Conservation (phyloP, 1,140 invertebrate species). For the Solenopsis fugax region DNA sequence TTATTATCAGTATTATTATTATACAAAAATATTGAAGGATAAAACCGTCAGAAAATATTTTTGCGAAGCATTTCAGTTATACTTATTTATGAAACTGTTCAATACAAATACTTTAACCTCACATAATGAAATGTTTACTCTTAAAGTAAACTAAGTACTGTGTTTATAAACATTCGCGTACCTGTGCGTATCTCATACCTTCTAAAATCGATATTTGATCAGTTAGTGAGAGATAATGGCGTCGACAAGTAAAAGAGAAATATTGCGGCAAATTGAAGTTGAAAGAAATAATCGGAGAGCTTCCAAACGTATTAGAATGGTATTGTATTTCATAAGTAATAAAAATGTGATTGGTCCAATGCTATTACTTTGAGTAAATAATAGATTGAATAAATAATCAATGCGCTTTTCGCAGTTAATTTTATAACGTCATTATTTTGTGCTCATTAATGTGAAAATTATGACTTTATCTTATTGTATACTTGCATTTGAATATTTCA, state of each 20-base stretch:
- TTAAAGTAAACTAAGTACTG: not conserved
- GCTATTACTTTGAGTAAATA: not conserved
- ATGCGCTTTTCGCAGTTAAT: not conserved
- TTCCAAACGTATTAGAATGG: not conserved
- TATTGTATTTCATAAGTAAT: slow-evolving; percentile 24
- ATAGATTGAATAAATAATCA: no score
- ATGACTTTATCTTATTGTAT: not conserved
- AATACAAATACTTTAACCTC: not conserved
- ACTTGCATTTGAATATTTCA: not conserved
- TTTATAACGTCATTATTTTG: not conserved
- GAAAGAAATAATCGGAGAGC: not conserved
- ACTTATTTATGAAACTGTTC: not conserved
- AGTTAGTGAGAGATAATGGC: not conserved
- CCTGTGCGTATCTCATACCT: no score
- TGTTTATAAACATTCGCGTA: slow-evolving; percentile 1
- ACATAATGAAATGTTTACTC: not conserved
- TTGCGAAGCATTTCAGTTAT: not conserved
- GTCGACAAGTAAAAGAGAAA: not conserved
- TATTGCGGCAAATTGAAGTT: no score
- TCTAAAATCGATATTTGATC: not conserved
- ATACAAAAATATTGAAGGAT: not conserved
- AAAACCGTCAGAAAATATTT: not conserved
- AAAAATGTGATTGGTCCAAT: not conserved
- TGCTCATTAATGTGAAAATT: not conserved
- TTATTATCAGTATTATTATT: slow-evolving; percentile 4